phyloP scores from a whole-genome alignment of 2,888 invertebrate genomes.

The Melipona beecheii region DNA sequence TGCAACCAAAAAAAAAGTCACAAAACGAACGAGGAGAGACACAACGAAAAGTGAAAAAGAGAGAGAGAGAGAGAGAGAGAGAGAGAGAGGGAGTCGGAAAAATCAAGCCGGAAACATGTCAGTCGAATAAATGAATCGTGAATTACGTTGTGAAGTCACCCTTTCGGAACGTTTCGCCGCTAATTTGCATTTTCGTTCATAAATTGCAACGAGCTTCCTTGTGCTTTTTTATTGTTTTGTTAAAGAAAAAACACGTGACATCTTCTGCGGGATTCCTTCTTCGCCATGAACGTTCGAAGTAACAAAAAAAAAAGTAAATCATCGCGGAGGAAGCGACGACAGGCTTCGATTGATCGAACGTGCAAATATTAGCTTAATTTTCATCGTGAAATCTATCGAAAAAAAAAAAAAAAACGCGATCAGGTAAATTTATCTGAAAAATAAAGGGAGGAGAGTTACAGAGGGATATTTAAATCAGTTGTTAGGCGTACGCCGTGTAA shows the following conservation, averaged over 20 bases:
- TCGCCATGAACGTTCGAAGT: slow-evolving; percentile 1
- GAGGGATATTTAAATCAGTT: too few species aligned
- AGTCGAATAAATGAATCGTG: neutral
- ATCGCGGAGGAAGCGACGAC: neutral
- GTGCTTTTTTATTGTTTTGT: neutral
- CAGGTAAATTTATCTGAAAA: neutral
- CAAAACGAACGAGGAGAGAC: too few species aligned
- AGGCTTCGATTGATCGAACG: slow-evolving; percentile 8
- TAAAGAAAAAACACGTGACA: too few species aligned
- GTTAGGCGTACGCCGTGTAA: too few species aligned
- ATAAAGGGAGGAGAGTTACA: neutral
- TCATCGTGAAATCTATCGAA: neutral
- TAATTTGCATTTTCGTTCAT: neutral
- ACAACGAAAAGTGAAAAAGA: neutral
- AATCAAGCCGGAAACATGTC: neutral
- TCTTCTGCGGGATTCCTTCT: neutral
- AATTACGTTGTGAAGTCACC: neutral
- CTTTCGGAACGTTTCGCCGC: neutral
- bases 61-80: too few species aligned
- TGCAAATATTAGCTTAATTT: slow-evolving; percentile 40
- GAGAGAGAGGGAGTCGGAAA: neutral
- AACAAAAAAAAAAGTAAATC: neutral
- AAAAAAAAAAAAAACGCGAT: neutral
- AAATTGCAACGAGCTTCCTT: neutral
- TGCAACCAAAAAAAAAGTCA: neutral